Conservation (phyloP, 2,113 vertebrate genomes). For the Murina feae region DNA sequence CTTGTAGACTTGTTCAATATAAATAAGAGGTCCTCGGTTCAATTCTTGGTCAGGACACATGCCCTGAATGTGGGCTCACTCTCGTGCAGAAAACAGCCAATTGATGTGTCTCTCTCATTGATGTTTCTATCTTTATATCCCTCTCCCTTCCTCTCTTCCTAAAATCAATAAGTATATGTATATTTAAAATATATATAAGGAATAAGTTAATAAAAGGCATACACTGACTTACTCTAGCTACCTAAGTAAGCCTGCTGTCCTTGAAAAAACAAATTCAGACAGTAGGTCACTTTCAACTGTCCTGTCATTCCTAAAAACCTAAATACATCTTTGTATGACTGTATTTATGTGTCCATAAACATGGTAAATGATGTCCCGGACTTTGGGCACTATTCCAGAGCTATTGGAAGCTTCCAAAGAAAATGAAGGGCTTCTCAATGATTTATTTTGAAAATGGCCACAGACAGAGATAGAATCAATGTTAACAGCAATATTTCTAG, state of each 20-base stretch:
- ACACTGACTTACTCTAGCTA: not conserved
- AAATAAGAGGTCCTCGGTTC: too few relatives aligned
- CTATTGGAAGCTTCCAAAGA: not conserved
- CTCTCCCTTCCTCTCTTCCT: too few relatives aligned
- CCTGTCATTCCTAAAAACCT: not conserved
- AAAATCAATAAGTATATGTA: too few relatives aligned
- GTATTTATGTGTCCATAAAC: not conserved
- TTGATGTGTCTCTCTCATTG: too few relatives aligned
- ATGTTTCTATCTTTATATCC: too few relatives aligned
- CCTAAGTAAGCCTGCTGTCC: not conserved
- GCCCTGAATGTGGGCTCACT: too few relatives aligned
- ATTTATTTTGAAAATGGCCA: not conserved
- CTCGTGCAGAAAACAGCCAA: too few relatives aligned
- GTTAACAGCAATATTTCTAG: not conserved
- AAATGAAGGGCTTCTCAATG: not conserved
- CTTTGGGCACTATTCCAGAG: not conserved
- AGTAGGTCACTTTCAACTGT: not conserved
- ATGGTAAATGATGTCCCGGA: not conserved
- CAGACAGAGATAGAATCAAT: not conserved
- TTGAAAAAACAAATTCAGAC: not conserved
- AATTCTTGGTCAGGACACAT: too few relatives aligned
- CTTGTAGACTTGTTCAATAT: not conserved
- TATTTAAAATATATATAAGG: not conserved
- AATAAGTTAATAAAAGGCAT: not conserved
- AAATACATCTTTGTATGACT: not conserved